Evolutionary conservation across 2,113 vertebrate species (phyloP).

Genomic region (Oreocharis arfaki): DNA sequence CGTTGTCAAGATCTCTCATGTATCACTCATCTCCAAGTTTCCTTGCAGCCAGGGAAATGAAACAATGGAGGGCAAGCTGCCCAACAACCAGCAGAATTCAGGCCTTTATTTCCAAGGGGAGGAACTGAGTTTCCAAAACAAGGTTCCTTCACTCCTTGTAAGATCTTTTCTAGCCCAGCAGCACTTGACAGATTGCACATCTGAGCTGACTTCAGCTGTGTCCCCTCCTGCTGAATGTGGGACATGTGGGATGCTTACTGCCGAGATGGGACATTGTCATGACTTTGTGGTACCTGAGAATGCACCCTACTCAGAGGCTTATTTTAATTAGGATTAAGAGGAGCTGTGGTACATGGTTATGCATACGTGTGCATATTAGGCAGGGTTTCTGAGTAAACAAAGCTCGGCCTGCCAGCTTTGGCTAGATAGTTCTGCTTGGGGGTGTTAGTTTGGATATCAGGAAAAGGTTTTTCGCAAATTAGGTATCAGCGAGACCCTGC

Average conservation of each 20-base stretch:
- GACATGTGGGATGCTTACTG: accelerated
- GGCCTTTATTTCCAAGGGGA: neutral
- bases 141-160: neutral
- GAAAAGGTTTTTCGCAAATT: too few relatives aligned
- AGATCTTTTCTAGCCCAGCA: neutral
- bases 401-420: neutral
- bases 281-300: neutral
- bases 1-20: accelerated
- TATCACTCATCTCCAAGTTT: neutral
- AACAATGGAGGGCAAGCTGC: neutral
- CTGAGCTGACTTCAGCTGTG: neutral
- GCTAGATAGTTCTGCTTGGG: too few relatives aligned
- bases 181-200: neutral
- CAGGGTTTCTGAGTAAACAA: neutral
- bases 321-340: neutral
- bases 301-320: neutral
- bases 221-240: neutral
- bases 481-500: accelerated
- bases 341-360: neutral
- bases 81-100: accelerated
- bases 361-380: neutral
- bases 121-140: neutral
- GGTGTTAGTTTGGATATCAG: too few relatives aligned
- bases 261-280: neutral
- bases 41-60: neutral